phyloP scores from a whole-genome alignment of 2,888 invertebrate species.

The Hypolimnas misippus region DNA sequence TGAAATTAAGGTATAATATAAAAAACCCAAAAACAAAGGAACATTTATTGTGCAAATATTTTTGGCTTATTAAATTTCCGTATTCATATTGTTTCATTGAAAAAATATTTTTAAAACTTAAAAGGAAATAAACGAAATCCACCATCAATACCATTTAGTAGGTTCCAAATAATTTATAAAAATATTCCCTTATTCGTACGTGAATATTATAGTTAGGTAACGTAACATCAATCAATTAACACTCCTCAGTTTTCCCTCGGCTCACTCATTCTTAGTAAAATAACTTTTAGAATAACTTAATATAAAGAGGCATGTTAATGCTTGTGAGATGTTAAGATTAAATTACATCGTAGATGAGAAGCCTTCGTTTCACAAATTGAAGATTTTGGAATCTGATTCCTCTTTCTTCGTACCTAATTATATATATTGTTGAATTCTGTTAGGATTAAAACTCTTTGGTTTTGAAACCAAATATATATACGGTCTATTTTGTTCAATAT shows the following conservation, averaged over 20 bases:
- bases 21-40: too few relatives aligned
- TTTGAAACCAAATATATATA: too few relatives aligned
- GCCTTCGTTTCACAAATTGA: conserved; percentile 47
- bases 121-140: too few relatives aligned
- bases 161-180: not conserved
- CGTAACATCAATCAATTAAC: conserved; percentile 72
- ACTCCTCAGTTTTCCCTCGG: conserved; percentile 53
- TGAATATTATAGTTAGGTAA: conserved; percentile 15
- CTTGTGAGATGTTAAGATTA: conserved; percentile 68
- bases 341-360: conserved; percentile 52
- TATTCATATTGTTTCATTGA: too few relatives aligned
- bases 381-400: conserved; percentile 45
- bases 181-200: not conserved
- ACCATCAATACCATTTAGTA: too few relatives aligned
- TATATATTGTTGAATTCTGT: conserved; percentile 1
- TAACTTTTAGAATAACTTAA: conserved; percentile 73
- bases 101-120: too few relatives aligned
- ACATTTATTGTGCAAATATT: too few relatives aligned
- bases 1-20: too few relatives aligned
- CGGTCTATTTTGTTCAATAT: too few relatives aligned
- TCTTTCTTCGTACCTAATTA: conserved; percentile 13
- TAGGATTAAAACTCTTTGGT: too few relatives aligned
- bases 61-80: too few relatives aligned
- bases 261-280: conserved; percentile 52
- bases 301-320: conserved; percentile 70